These are phyloP conservation scores for Theodoxus fluviatilis DNA, from an alignment of 2,888 invertebrate genomes.

Conservation along the genomic window DNA sequence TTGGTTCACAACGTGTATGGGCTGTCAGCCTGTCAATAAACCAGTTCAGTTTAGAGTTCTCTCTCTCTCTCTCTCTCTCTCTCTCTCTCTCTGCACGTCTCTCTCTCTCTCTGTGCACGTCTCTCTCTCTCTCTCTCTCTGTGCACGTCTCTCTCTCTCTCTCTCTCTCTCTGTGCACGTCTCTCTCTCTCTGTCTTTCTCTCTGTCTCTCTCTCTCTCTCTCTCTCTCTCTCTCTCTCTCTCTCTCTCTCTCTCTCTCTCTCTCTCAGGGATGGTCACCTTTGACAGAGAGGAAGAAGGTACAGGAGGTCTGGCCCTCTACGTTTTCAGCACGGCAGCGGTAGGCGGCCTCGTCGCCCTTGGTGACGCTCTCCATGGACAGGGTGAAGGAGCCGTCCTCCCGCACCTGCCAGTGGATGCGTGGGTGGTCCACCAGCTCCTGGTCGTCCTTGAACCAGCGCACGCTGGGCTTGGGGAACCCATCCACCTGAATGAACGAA, in stretches of 20 bases:
- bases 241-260: background rate
- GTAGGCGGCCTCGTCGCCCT: slow-evolving; percentile 54
- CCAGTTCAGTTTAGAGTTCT: too few species aligned
- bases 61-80: too few species aligned
- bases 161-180: background rate
- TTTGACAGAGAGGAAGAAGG: slow-evolving; percentile 52
- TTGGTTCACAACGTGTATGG: too few species aligned
- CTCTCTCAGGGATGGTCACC: slow-evolving; percentile 32
- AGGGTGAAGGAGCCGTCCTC: slow-evolving; percentile 44
- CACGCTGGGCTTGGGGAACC: slow-evolving; percentile 47
- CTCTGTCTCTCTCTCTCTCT: background rate
- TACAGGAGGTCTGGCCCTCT: slow-evolving; percentile 52
- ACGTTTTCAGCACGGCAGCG: slow-evolving; percentile 49
- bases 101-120: too few species aligned
- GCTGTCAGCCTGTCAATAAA: too few species aligned
- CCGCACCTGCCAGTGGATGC: slow-evolving; percentile 38
- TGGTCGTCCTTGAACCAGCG: slow-evolving; percentile 51
- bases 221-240: background rate
- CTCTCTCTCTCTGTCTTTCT: background rate
- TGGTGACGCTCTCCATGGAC: slow-evolving; percentile 43
- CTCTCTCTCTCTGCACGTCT: too few species aligned
- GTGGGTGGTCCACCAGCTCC: slow-evolving; percentile 37
- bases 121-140: background rate
- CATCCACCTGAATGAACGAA: too few species aligned
- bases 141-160: background rate